These are phyloP conservation scores for Leistus spinibarbis DNA, from an alignment of 2,888 invertebrate genomes.

Conservation along the genomic window DNA sequence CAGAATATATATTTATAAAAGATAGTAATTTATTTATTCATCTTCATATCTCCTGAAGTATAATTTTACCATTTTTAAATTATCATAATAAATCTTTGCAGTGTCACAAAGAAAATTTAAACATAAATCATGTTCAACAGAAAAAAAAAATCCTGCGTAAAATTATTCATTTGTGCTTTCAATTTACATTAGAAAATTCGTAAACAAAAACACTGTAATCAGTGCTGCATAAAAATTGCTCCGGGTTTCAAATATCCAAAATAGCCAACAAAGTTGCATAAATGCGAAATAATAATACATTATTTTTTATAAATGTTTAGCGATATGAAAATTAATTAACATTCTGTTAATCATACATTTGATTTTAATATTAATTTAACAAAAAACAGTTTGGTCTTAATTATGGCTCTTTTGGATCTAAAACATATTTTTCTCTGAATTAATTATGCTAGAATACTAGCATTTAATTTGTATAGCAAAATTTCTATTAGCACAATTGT, in stretches of 20 bases:
- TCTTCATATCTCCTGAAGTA: not conserved
- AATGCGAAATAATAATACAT: not conserved
- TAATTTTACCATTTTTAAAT: not conserved
- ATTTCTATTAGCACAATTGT: not conserved
- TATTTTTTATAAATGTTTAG: too few relatives aligned
- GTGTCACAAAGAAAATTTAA: not conserved
- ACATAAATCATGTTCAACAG: not conserved
- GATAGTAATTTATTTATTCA: not conserved
- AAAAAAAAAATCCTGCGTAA: not conserved
- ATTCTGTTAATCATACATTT: not conserved
- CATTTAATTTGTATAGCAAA: too few relatives aligned
- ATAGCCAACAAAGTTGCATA: not conserved
- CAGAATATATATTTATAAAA: slow-evolving; percentile 7
- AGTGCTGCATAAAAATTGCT: not conserved
- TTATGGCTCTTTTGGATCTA: not conserved
- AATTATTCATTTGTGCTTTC: not conserved
- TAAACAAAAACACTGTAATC: not conserved
- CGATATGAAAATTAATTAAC: not conserved
- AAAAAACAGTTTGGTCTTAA: not conserved
- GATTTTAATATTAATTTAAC: not conserved
- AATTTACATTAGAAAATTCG: not conserved
- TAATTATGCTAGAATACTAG: not conserved
- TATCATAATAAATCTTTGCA: not conserved
- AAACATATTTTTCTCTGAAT: not conserved
- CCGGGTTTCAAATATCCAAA: not conserved